These are phyloP conservation scores for Delichon dasypus DNA, from an alignment of 2,797 vertebrate species.

Conservation along the genomic window DNA sequence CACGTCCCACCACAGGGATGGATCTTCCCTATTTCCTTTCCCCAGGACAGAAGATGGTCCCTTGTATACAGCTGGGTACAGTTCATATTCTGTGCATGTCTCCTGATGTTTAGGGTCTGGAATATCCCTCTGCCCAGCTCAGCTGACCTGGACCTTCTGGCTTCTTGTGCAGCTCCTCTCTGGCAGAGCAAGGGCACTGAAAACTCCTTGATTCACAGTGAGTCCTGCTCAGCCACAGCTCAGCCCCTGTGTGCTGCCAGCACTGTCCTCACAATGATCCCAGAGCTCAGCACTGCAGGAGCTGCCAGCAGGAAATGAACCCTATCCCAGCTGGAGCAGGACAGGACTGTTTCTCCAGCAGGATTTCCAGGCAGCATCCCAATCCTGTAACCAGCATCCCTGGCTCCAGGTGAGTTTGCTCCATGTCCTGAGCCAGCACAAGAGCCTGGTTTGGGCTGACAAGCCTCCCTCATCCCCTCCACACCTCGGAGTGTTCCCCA, in stretches of 20 bases:
- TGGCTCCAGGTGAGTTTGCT: not conserved
- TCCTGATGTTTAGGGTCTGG: not conserved
- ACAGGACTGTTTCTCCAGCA: not conserved
- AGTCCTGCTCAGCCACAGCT: not conserved
- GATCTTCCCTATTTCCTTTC: not conserved
- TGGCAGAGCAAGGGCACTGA: not conserved
- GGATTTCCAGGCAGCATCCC: not conserved
- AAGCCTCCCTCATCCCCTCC: not conserved
- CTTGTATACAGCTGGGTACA: not conserved
- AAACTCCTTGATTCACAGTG: not conserved
- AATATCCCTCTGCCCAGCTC: not conserved
- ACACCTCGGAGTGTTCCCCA: rapidly evolving
- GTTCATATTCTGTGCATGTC: not conserved
- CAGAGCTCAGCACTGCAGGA: not conserved
- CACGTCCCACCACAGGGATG: not conserved
- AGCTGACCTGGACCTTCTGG: not conserved
- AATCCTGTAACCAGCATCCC: not conserved
- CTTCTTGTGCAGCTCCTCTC: not conserved
- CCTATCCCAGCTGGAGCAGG: not conserved
- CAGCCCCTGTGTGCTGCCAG: not conserved
- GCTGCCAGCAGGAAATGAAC: not conserved
- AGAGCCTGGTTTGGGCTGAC: not conserved
- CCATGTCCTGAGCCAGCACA: not conserved
- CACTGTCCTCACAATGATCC: not conserved
- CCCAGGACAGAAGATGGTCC: not conserved